Percentiles rank a stretch among this genome's conserved stretches.
phyloP scores from a whole-genome alignment of 1,140 invertebrate genomes.

The Lutraria rhynchaena region DNA sequence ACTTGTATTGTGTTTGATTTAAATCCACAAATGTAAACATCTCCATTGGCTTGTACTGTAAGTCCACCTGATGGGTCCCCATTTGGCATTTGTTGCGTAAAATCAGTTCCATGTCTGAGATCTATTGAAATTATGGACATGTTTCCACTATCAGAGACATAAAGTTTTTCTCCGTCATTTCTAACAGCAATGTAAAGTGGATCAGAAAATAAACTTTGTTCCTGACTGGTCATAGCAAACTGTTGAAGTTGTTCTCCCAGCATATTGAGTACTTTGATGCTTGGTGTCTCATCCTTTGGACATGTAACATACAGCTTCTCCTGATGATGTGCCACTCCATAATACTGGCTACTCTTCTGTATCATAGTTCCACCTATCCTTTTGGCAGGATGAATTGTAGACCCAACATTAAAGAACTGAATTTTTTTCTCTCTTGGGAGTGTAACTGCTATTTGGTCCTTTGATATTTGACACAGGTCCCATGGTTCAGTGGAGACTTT shows the following conservation, averaged over 20 bases:
- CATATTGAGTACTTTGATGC: slow-evolving; percentile 51
- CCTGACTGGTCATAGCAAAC: slow-evolving; percentile 21
- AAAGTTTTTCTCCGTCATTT: slow-evolving; percentile 40
- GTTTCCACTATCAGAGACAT: slow-evolving; percentile 55
- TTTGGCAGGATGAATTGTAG: slow-evolving; percentile 39
- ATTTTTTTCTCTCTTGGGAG: slow-evolving; percentile 49
- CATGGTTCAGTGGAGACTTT: slow-evolving; percentile 52
- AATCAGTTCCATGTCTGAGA: background rate
- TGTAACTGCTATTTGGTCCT: slow-evolving; percentile 32
- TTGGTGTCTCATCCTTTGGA: slow-evolving; percentile 44
- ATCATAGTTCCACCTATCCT: slow-evolving; percentile 27
- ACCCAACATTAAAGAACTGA: slow-evolving; percentile 47
- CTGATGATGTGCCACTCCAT: slow-evolving; percentile 35
- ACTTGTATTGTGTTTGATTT: slow-evolving; percentile 35
- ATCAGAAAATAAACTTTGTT: slow-evolving; percentile 44
- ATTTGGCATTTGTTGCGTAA: background rate
- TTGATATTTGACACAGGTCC: slow-evolving; percentile 30
- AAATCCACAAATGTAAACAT: slow-evolving; percentile 42
- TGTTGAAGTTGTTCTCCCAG: slow-evolving; percentile 26
- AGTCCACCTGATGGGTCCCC: slow-evolving; percentile 39
- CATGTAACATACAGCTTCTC: slow-evolving; percentile 52
- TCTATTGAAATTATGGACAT: slow-evolving; percentile 36
- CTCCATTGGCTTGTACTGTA: slow-evolving; percentile 9
- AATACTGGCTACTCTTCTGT: slow-evolving; percentile 49
- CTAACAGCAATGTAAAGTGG: slow-evolving; percentile 47